Percentiles rank a stretch among this genome's conserved stretches.
These are phyloP conservation scores for Blennius ocellaris DNA, from an alignment of 2,113 vertebrate genomes.

Conservation along the genomic window DNA sequence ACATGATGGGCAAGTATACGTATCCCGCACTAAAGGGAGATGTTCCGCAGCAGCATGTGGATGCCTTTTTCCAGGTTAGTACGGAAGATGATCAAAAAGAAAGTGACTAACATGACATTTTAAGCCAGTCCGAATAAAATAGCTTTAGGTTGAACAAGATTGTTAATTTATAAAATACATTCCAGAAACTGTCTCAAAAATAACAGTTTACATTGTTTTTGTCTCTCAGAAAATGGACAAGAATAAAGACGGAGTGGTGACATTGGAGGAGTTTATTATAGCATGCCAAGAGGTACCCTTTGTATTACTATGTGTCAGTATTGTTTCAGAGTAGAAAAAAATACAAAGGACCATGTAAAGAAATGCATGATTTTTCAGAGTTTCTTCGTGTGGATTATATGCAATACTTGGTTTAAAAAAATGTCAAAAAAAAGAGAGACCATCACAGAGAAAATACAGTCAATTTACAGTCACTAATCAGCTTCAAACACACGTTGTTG, in stretches of 20 bases:
- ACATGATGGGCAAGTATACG: conserved; percentile 99
- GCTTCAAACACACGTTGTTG: no score
- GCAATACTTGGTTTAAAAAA: no score
- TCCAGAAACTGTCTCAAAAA: neutral
- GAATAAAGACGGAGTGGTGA: conserved; percentile 98
- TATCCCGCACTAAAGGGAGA: conserved; percentile 95
- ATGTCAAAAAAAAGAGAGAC: no score
- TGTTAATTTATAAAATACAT: no score
- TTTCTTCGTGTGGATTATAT: neutral
- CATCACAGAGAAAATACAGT: no score
- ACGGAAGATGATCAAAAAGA: neutral
- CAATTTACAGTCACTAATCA: no score
- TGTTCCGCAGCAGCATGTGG: conserved; percentile 94
- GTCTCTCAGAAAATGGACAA: conserved; percentile 97
- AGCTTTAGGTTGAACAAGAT: no score
- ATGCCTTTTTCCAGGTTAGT: conserved; percentile 94
- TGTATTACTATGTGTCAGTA: conserved; percentile 23
- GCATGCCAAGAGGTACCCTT: conserved; percentile 93
- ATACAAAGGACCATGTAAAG: neutral
- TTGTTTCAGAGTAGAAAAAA: neutral
- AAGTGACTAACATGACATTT: no score
- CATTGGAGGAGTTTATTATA: conserved; percentile 95
- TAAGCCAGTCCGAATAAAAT: no score
- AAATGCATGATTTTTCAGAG: neutral
- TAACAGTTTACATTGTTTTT: conserved; percentile 6